phyloP scores from a whole-genome alignment of 2,888 invertebrate genomes.

The Lingula anatina region DNA sequence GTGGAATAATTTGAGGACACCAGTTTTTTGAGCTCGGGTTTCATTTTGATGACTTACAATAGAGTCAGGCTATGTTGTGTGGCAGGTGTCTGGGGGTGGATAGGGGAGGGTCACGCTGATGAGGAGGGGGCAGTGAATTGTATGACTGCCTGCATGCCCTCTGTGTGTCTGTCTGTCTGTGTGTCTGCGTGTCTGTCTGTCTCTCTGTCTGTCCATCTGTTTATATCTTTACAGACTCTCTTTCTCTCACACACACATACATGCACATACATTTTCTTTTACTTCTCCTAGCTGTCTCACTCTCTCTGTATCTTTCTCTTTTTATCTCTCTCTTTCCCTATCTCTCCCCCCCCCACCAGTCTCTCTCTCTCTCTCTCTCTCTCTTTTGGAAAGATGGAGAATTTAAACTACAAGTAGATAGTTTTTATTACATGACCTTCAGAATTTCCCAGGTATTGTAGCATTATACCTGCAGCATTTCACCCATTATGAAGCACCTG shows the following conservation, averaged over 20 bases:
- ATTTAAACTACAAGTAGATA: no score
- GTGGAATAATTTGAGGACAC: no score
- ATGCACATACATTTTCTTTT: background rate
- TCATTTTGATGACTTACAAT: background rate
- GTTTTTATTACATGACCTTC: no score
- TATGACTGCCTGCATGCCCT: background rate
- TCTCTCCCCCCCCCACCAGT: background rate
- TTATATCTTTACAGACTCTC: background rate
- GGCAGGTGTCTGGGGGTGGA: background rate
- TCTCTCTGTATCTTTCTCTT: conserved; percentile 1
- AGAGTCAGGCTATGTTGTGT: background rate
- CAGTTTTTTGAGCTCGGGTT: background rate
- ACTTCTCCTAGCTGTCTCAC: background rate
- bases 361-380: no score
- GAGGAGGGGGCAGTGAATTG: background rate
- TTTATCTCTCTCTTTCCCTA: background rate
- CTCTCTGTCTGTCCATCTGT: background rate
- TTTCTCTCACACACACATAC: background rate
- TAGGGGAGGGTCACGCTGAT: background rate
- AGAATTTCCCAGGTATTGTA: no score
- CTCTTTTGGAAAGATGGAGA: no score
- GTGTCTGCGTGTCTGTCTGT: background rate
- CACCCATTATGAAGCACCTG: no score
- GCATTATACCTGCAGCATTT: no score
- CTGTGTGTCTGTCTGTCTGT: background rate